Evolutionary conservation across 2,888 invertebrate species (phyloP).

Genomic region (Erpobdella octoculata): DNA sequence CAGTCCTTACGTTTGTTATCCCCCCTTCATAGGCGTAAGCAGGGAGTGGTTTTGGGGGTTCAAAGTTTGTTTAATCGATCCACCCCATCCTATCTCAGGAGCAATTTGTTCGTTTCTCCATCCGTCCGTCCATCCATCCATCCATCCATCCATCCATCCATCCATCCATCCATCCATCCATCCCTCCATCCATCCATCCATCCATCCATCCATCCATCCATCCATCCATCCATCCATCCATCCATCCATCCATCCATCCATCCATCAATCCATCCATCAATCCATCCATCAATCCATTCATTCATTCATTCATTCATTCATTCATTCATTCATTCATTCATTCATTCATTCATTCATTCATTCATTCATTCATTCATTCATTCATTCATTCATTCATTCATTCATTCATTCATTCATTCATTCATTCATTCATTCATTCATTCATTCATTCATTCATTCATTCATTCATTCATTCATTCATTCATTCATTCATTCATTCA

Average conservation of each 20-base stretch:
- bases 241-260: background rate
- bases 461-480: background rate
- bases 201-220: no score
- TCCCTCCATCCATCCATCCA: no score
- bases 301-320: background rate
- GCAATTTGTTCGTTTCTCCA: no score
- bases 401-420: background rate
- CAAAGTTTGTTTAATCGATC: no score
- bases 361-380: background rate
- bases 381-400: background rate
- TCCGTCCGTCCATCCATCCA: no score
- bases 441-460: constrained; percentile 4
- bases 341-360: background rate
- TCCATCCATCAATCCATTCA: background rate
- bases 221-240: background rate
- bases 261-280: background rate
- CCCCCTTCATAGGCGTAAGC: no score
- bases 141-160: no score
- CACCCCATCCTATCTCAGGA: no score
- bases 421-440: background rate
- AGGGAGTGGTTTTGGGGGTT: no score
- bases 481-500: background rate
- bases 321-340: background rate
- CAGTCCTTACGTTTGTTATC: no score
- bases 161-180: no score